phyloP scores from a whole-genome alignment of 2,888 invertebrate species.

The Nymphalis c-album region DNA sequence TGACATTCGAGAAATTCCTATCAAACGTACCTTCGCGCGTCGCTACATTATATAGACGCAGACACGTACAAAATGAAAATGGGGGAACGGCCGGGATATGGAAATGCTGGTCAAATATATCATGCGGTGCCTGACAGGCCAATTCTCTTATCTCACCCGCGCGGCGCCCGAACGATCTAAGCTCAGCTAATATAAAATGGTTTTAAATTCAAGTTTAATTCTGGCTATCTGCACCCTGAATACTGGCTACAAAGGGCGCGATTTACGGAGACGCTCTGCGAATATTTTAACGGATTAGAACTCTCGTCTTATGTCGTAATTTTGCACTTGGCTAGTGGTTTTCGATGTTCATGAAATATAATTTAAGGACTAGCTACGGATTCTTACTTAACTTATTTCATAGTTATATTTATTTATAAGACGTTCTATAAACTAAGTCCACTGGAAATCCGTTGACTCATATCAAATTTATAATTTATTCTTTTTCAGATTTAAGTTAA shows the following conservation, averaged over 20 bases:
- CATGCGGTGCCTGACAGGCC: constrained; percentile 93
- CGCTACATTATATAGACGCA: constrained; percentile 77
- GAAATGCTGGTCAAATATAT: constrained; percentile 95
- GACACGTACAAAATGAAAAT: constrained; percentile 82
- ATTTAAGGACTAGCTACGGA: neutral
- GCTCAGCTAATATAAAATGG: constrained; percentile 82
- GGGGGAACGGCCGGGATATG: constrained; percentile 79
- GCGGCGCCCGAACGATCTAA: constrained; percentile 81
- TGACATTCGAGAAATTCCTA: constrained; percentile 52
- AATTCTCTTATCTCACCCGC: constrained; percentile 91
- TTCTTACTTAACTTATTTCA: neutral
- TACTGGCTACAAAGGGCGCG: constrained; percentile 69
- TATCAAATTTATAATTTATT: no score
- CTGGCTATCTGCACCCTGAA: constrained; percentile 72
- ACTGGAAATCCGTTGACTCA: no score
- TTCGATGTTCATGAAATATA: neutral
- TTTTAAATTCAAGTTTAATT: constrained; percentile 82
- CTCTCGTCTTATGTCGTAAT: constrained; percentile 16
- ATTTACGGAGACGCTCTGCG: constrained; percentile 79
- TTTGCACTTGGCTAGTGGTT: constrained; percentile 12
- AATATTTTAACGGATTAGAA: constrained; percentile 49
- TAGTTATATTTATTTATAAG: no score
- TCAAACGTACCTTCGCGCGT: constrained; percentile 42
- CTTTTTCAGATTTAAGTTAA: no score
- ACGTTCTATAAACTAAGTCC: no score